Base-by-base conservation (phyloP, 2,797 vertebrate genomes). In the Hyperoplus lanceolatus region DNA sequence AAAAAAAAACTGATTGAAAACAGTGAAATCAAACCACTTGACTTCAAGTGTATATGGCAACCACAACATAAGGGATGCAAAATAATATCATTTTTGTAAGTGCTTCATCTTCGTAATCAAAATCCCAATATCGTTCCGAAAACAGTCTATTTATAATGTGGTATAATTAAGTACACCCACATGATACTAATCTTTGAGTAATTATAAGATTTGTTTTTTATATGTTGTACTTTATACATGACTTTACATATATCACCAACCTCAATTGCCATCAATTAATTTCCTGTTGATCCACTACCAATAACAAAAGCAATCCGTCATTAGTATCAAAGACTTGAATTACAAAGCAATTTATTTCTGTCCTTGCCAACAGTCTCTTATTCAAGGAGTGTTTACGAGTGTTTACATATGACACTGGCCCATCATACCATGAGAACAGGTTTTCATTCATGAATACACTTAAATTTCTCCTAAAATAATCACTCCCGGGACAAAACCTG, bases 1-100 rank as follows among this genome's bases (percentile, higher is more conserved):
- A 74, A 55, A 55, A 55, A 55, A 58, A 29, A 15, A 70, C 0
- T 29, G 7, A 29, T 29, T 41, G 10, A 73, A 74, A 73, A 80
- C 39, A 45, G 8, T 29, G 41, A 46, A 71, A 46, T 11, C 6
- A 46, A 54, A 42, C 15, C 14, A 29, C 13, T 58, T 77, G 13
- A 21, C 39, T 61, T 8, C 13, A 7, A 41, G 45, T 11, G 3
- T 6, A 65, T 46, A 51, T 39, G 12, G 21, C 21, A 62, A 48
- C 59, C 11, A 43, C 11, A 46, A 49, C 12, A 64, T 65, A 41
- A 51, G 1, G 1, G 8, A 29, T 29, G 29, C 29, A 29, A 29
- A 29, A 29, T 29, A 29, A 29, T 29, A 29, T 29, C 2, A 29
- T 29, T 29, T 39, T 16, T 29, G 3, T 5, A 15, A 39, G 11